These are phyloP conservation scores for Ciconia maguari DNA, from an alignment of 2,113 vertebrate genomes.

Conservation along the genomic window DNA sequence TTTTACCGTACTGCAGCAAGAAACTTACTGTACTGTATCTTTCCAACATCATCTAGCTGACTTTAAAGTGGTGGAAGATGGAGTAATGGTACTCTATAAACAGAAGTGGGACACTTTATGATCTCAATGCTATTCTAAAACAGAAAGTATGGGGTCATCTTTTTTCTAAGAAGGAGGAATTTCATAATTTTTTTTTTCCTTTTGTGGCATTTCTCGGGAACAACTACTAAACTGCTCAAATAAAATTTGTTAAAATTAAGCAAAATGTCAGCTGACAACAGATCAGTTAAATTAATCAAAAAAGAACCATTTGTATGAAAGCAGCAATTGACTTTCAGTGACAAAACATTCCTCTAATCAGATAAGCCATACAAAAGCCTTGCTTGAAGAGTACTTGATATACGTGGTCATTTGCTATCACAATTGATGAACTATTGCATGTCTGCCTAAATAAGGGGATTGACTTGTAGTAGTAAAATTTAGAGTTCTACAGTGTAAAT, in stretches of 20 bases:
- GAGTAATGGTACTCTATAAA: not conserved
- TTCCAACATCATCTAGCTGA: not conserved
- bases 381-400: not conserved
- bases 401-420: not conserved
- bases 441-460: not conserved
- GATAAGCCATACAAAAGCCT: not conserved
- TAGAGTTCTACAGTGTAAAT: not conserved
- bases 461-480: not conserved
- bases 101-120: not conserved
- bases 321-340: not conserved
- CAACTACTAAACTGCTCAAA: not conserved
- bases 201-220: not conserved
- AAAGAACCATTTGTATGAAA: not conserved
- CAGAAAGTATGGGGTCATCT: not conserved
- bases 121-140: constrained; percentile 7
- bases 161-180: not conserved
- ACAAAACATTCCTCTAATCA: not conserved
- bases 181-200: not conserved
- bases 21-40: not conserved
- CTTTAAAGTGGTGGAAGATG: not conserved
- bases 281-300: not conserved
- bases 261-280: not conserved
- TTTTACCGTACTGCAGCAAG: not conserved
- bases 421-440: not conserved
- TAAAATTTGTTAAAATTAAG: not conserved